Percentiles rank a stretch among this genome's conserved stretches.
phyloP scores from a whole-genome alignment of 2,888 invertebrate genomes.

The Glaucopsyche alexis region DNA sequence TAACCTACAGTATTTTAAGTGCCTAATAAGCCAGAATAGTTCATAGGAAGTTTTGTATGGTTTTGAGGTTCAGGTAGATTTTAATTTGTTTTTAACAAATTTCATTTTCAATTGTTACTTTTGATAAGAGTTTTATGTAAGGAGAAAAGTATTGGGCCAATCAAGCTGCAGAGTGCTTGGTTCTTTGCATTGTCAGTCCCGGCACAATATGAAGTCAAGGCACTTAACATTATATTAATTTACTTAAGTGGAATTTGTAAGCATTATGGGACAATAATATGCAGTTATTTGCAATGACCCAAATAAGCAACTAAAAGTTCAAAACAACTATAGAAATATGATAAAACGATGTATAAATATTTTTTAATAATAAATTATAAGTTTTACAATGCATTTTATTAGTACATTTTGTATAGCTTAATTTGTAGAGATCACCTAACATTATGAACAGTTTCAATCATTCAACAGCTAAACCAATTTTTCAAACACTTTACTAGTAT shows the following conservation, averaged over 20 bases:
- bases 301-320: neutral
- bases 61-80: too few relatives aligned
- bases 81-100: too few relatives aligned
- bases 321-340: slow-evolving; percentile 1
- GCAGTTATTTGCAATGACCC: slow-evolving; percentile 14
- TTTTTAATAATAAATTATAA: slow-evolving; percentile 16
- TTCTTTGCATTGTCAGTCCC: neutral
- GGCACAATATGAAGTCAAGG: neutral
- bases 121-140: too few relatives aligned
- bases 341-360: slow-evolving; percentile 19
- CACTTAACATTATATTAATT: neutral
- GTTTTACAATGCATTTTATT: slow-evolving; percentile 19
- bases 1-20: too few relatives aligned
- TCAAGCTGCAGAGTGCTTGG: neutral
- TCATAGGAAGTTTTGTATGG: too few relatives aligned
- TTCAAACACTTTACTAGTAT: neutral
- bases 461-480: neutral
- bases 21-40: too few relatives aligned
- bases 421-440: neutral
- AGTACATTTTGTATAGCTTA: slow-evolving; percentile 26
- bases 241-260: neutral
- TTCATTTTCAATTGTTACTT: too few relatives aligned
- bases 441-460: slow-evolving; percentile 9
- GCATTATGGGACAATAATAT: neutral
- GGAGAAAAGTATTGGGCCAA: too few relatives aligned